A percentile compares a stretch with the other conserved stretches of the same genome.
phyloP scores from a whole-genome alignment of 2,113 vertebrate species.

The Atractosteus spatula region DNA sequence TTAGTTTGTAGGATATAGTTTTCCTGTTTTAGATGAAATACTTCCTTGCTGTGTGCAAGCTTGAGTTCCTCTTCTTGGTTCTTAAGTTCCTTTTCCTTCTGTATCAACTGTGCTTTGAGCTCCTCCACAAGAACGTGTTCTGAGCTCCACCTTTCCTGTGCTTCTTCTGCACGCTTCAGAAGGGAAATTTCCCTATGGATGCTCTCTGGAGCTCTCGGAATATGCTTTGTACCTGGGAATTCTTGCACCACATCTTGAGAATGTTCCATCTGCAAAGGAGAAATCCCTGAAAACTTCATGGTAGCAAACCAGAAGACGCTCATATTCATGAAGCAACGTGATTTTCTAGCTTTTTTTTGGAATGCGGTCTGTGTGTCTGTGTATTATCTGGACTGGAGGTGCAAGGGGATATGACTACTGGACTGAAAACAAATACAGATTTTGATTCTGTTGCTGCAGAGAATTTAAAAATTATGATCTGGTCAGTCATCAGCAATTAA shows the following conservation, averaged over 20 bases:
- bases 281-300: too few species aligned
- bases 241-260: neutral
- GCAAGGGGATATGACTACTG: too few species aligned
- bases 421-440: too few species aligned
- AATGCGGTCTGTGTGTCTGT: too few species aligned
- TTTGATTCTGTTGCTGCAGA: too few species aligned
- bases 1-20: constrained; percentile 85
- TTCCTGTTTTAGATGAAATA: constrained; percentile 73
- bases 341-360: too few species aligned
- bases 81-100: constrained; percentile 65
- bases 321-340: too few species aligned
- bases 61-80: constrained; percentile 57
- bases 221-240: neutral
- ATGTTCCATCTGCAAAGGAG: neutral
- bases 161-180: constrained; percentile 52
- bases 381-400: too few species aligned
- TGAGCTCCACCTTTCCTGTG: constrained; percentile 57
- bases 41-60: constrained; percentile 63
- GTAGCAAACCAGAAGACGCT: too few species aligned
- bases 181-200: constrained; percentile 57
- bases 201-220: neutral
- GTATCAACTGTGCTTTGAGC: constrained; percentile 61
- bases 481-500: too few species aligned
- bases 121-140: constrained; percentile 56
- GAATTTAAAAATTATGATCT: too few species aligned